Conservation (phyloP, 2,113 vertebrate species). For the Cryptomyrus ogoouensis region DNA sequence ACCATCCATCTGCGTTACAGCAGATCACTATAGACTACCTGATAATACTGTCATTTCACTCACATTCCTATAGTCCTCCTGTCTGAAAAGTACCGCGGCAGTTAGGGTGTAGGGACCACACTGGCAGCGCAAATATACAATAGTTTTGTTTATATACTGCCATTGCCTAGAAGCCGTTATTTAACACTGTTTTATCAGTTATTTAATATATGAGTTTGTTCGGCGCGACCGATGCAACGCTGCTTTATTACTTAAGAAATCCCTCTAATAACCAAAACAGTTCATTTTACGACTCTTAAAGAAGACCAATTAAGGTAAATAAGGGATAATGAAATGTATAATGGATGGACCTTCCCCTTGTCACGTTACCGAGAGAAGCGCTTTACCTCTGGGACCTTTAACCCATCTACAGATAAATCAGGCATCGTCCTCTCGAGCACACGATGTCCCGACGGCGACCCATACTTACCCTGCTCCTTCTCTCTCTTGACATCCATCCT, state of each 20-base stretch:
- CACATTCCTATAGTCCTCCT: background rate
- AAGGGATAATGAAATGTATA: background rate
- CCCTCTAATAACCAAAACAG: background rate
- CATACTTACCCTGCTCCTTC: constrained; percentile 60
- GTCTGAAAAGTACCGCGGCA: background rate
- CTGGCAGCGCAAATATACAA: background rate
- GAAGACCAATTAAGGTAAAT: background rate
- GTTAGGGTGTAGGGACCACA: background rate
- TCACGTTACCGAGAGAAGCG: background rate
- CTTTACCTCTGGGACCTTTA: background rate
- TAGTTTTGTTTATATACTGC: background rate
- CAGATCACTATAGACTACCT: background rate
- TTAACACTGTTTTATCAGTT: background rate
- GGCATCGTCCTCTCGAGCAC: background rate
- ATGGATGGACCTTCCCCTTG: background rate
- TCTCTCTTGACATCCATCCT: constrained; percentile 64
- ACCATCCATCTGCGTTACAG: background rate
- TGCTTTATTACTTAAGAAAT: background rate
- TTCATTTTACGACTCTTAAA: background rate
- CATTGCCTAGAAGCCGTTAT: background rate
- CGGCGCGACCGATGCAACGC: background rate
- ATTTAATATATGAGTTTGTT: background rate
- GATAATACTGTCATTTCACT: background rate
- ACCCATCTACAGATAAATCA: background rate
- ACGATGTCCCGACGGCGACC: background rate